Evolutionary conservation across 2,888 invertebrate genomes (phyloP).

Genomic region (Ypsolopha sequella): DNA sequence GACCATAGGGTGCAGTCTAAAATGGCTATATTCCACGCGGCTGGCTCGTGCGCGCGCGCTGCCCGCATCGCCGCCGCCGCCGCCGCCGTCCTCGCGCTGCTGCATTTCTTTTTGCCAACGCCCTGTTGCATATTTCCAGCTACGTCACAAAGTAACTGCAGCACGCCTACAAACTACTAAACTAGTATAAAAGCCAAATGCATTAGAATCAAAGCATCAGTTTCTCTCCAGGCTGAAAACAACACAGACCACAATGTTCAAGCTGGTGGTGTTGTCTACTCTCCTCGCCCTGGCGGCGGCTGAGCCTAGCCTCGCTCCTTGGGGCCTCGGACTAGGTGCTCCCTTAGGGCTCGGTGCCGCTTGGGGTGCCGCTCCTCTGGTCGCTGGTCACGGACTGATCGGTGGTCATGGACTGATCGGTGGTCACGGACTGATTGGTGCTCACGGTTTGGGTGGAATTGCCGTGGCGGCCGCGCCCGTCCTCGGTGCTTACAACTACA

Average conservation of each 20-base stretch:
- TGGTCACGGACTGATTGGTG: conserved; percentile 10
- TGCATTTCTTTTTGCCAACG: conserved; percentile 46
- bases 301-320: conserved; percentile 32
- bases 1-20: conserved; percentile 26
- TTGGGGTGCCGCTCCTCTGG: conserved; percentile 6
- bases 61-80: conserved; percentile 14
- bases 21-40: conserved; percentile 1
- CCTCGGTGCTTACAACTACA: conserved; percentile 47
- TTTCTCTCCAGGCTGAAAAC: conserved; percentile 42
- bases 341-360: conserved; percentile 17
- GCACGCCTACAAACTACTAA: conserved; percentile 44
- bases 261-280: conserved; percentile 75
- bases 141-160: conserved; percentile 55
- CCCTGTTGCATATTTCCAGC: conserved; percentile 40
- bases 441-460: conserved; percentile 20
- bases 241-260: conserved; percentile 69
- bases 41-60: conserved; percentile 5
- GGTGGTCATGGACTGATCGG: conserved; percentile 10
- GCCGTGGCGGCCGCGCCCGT: conserved; percentile 27
- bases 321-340: conserved; percentile 18
- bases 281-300: conserved; percentile 71
- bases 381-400: conserved; percentile 17
- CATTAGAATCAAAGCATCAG: conserved; percentile 34
- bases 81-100: conserved; percentile 20
- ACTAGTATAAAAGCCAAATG: conserved; percentile 48